Conservation (phyloP, 2,113 vertebrate genomes). For the Dinomys branickii region DNA sequence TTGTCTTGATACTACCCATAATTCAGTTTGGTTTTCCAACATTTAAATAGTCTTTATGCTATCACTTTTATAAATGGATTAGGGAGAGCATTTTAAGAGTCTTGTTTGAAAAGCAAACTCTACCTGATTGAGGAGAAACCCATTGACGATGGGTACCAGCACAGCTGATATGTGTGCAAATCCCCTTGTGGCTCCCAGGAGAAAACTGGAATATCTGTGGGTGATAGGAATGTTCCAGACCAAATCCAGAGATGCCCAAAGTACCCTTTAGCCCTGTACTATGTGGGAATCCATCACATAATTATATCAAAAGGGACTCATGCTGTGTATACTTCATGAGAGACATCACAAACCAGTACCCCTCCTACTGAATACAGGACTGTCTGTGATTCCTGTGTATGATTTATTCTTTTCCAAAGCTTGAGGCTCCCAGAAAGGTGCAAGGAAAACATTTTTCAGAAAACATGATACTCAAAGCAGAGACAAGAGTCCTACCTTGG, state of each 20-base stretch:
- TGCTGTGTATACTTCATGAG: background rate
- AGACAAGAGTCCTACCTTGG: conserved; percentile 59
- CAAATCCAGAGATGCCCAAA: background rate
- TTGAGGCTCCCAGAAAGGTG: background rate
- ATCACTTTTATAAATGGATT: background rate
- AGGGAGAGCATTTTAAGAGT: background rate
- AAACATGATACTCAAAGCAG: background rate
- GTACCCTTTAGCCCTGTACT: background rate
- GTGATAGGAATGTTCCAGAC: background rate
- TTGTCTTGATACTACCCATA: background rate
- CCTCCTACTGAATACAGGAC: background rate
- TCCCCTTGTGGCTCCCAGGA: conserved; percentile 39
- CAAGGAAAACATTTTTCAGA: background rate
- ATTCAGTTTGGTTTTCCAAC: background rate
- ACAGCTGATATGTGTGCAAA: background rate
- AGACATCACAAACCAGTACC: background rate
- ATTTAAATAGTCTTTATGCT: background rate
- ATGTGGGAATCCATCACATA: background rate
- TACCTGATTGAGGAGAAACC: conserved; percentile 67
- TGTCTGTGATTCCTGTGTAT: background rate
- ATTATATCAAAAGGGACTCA: background rate
- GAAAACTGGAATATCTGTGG: conserved; percentile 60
- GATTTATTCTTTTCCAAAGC: background rate
- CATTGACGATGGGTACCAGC: conserved; percentile 29
- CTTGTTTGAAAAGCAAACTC: background rate